Conservation (phyloP, 2,113 vertebrate genomes). For the Brevimyrus niger region DNA sequence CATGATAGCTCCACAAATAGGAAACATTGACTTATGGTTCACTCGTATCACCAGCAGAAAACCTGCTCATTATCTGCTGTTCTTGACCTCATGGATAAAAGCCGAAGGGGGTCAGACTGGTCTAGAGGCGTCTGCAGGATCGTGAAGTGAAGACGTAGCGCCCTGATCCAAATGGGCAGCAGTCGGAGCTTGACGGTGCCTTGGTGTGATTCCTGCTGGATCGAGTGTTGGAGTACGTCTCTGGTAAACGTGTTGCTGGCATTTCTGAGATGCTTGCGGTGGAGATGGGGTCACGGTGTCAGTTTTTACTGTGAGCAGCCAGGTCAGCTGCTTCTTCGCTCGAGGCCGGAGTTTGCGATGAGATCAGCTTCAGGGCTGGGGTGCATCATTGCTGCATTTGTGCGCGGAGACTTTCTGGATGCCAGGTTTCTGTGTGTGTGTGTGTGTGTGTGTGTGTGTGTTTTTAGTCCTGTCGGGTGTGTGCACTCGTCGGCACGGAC, state of each 20-base stretch:
- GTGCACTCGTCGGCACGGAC: background rate
- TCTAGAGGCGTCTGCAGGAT: background rate
- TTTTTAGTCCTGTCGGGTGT: background rate
- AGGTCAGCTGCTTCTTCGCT: background rate
- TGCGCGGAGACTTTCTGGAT: background rate
- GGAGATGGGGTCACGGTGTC: background rate
- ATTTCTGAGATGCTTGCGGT: conserved; percentile 13
- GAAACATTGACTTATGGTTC: background rate
- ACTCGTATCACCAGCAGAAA: background rate
- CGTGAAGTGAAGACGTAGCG: background rate
- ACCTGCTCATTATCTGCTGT: background rate
- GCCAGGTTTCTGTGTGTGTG: background rate
- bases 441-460: background rate
- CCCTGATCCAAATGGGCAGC: background rate
- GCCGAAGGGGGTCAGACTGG: background rate
- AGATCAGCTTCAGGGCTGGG: background rate
- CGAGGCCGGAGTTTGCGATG: background rate
- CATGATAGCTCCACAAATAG: background rate
- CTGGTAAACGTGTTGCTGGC: conserved; percentile 1
- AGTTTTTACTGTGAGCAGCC: background rate
- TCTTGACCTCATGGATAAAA: background rate
- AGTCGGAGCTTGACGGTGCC: background rate
- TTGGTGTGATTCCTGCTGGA: background rate
- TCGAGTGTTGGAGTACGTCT: background rate
- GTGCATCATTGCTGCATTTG: background rate